A percentile compares a stretch with the other conserved stretches of the same genome.
Conservation (phyloP, 35 echinoderm and acorn worm species). For the Lytechinus variegatus region DNA sequence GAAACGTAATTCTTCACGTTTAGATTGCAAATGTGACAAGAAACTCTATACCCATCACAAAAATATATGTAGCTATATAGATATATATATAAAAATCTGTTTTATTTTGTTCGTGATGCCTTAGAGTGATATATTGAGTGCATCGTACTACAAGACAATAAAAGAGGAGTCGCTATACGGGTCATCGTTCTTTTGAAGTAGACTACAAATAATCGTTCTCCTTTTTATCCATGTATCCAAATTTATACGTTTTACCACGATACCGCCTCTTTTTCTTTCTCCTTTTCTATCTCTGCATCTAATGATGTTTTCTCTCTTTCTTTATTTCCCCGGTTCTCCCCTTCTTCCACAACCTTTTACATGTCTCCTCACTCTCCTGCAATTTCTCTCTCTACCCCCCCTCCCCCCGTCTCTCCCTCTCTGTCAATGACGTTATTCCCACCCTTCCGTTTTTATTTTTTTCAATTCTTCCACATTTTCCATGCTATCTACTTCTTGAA, state of each 20-base stretch:
- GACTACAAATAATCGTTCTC: neutral
- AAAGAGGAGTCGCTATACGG: neutral
- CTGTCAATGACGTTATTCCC: no score
- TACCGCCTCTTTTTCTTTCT: neutral
- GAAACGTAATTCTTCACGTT: neutral
- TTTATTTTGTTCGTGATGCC: slow-evolving; percentile 18
- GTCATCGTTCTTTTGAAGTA: slow-evolving; percentile 28
- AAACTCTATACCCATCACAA: neutral
- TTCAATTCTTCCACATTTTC: no score
- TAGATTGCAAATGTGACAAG: neutral
- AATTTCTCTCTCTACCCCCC: neutral
- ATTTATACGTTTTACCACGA: neutral
- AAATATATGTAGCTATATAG: neutral
- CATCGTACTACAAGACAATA: slow-evolving; percentile 35
- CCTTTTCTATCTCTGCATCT: neutral
- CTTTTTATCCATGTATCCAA: neutral
- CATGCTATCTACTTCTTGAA: no score
- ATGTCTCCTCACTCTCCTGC: neutral
- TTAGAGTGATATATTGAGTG: neutral
- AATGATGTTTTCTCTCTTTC: neutral
- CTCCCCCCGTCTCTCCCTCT: neutral
- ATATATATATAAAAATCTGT: neutral
- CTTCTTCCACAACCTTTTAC: neutral
- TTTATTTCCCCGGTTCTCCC: neutral
- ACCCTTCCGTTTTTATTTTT: no score